Percentiles rank a stretch among this genome's conserved stretches.
These are phyloP conservation scores for Festucalex cinctus DNA, from an alignment of 2,113 vertebrate genomes.

Conservation along the genomic window DNA sequence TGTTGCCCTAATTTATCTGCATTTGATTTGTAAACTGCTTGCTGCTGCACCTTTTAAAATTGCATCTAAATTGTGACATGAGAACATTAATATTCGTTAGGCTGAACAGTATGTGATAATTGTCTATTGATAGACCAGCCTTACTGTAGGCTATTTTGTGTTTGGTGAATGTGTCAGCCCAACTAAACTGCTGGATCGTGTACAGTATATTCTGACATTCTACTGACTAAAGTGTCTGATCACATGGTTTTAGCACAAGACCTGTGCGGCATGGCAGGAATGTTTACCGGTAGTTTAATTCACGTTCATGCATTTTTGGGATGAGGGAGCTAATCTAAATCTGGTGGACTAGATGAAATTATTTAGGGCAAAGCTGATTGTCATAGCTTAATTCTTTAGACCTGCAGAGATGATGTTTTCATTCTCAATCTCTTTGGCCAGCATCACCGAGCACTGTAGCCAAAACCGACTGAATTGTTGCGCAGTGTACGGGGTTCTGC, in stretches of 20 bases:
- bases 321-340: neutral
- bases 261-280: neutral
- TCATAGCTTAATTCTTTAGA: neutral
- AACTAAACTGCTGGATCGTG: slow-evolving; percentile 1
- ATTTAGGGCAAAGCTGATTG: neutral
- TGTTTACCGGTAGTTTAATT: slow-evolving; percentile 1
- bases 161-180: neutral
- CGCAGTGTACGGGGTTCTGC: too few species aligned
- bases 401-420: neutral
- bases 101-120: slow-evolving; percentile 12
- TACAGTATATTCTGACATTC: neutral
- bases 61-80: neutral
- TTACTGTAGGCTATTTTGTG: slow-evolving; percentile 7
- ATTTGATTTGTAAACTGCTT: neutral
- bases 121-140: slow-evolving; percentile 4
- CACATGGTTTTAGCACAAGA: slow-evolving; percentile 22
- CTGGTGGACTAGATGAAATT: neutral
- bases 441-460: neutral
- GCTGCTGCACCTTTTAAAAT: slow-evolving; percentile 11
- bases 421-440: neutral
- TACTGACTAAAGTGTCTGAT: slow-evolving; percentile 11
- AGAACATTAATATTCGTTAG: slow-evolving; percentile 1
- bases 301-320: neutral
- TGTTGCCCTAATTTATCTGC: neutral
- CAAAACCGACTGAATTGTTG: neutral